These are phyloP conservation scores for Formica aserva DNA, from an alignment of 2,888 invertebrate genomes.

Conservation along the genomic window DNA sequence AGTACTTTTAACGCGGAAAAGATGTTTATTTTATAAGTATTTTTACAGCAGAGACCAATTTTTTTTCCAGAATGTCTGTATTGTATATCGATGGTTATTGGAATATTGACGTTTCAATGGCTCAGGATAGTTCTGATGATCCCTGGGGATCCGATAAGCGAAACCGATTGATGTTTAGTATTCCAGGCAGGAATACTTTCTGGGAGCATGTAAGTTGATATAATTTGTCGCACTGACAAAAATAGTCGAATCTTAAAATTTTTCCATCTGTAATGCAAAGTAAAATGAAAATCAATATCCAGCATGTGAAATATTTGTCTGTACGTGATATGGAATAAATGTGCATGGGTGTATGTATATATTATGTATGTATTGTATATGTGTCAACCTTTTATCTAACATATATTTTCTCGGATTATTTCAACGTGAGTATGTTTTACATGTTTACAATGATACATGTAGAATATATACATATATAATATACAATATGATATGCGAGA, in stretches of 20 bases:
- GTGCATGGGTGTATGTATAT: too few relatives aligned
- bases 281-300: slow-evolving; percentile 35
- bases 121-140: slow-evolving; percentile 20
- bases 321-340: too few relatives aligned
- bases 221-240: slow-evolving; percentile 30
- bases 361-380: background rate
- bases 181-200: slow-evolving; percentile 14
- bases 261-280: slow-evolving; percentile 4
- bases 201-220: slow-evolving; percentile 33
- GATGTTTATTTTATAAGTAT: background rate
- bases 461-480: background rate
- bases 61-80: slow-evolving; percentile 3
- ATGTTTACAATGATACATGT: too few relatives aligned
- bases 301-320: slow-evolving; percentile 24
- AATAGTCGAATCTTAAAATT: slow-evolving; percentile 21
- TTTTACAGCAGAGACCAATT: background rate
- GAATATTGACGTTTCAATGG: slow-evolving; percentile 4
- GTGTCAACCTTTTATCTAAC: background rate
- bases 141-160: slow-evolving; percentile 1
- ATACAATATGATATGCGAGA: background rate
- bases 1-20: background rate
- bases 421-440: too few relatives aligned
- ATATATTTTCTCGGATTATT: too few relatives aligned
- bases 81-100: background rate
- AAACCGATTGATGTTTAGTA: slow-evolving; percentile 33